Base-by-base conservation (phyloP, 2,888 invertebrate species). In the Lasioglossum vierecki region DNA sequence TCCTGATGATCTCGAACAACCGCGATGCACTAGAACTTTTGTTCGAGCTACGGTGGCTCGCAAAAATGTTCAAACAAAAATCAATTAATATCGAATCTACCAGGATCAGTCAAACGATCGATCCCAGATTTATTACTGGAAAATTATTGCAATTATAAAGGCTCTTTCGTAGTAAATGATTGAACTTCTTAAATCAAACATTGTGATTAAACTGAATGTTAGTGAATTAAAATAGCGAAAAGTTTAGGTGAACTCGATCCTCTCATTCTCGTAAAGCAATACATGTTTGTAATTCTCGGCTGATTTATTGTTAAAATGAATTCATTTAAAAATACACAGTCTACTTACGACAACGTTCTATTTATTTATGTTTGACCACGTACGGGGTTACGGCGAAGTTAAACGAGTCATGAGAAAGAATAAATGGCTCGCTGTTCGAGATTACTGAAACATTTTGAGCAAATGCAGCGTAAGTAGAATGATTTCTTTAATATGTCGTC, bases 401-500 rank as follows among this genome's bases (percentile, higher is more conserved):
- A 18, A 66, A 35, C 66, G 66, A 66, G 30, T 66, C 35, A 18
- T 35, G 66, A 66, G 18, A 35, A 18, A 30, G 35, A 66, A 66
- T 18, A 35, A 66, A 35, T 66, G 46, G 35, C n/a, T 46, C 73
- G 68, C 78, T 72, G 73, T 71, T 81, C 81, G 35, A 66, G 15
- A 66, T 66, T 66, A 35, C 66, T 66, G 35, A 35, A 66, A 66
- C 66, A 66, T 66, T 66, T 66, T 22, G 22, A 66, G 66, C 66
- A 66, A 66, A 66, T 66, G 35, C 30, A 22, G 66, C 30, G 66
- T 66, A 66, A 66, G 66, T 66, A 30, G 35, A 30, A 66, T 66
- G 66, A 87, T 80, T 75, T 77, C 75, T 72, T 66, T 66, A 66
- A 66, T 66, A 44, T 30, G 39, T 22, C 22, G 49, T 74, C 57